Base-by-base conservation (phyloP, 2,113 vertebrate species). In the Xenotilapia caudafasciata region DNA sequence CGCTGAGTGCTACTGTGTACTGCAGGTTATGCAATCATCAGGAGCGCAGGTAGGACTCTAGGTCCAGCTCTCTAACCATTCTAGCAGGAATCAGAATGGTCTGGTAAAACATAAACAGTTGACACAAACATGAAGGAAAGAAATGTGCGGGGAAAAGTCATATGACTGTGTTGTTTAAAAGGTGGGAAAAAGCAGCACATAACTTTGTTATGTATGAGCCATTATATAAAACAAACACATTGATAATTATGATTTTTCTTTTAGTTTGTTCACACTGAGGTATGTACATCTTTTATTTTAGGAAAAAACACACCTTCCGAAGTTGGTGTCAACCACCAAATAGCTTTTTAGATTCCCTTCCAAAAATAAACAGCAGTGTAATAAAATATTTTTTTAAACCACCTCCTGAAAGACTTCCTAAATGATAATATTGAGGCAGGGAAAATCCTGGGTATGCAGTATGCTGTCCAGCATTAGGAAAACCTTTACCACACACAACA, bases 1-100 rank as follows among this genome's bases (percentile, higher is more conserved):
- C 3, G 54, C 21, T 26, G 12, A 4, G 2, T 84, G 55, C 54
- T 56, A 7, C 35, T 49, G 60, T 47, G 0, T 83, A 14, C 75
- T 40, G 2, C 19, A 82, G 62, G 56, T 90, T 92, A 88, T 73
- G 12, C 65, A 90, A 84, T 2, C 60, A 35, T 12, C 83, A 68
- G 55, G 19, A 82, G 11, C 3, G 62, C 33, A n/a, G 3, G 3
- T 15, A 26, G 17, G 2, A 15, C 45, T 19, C 47, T 21, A 0
- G 62, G 6, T 65, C 21, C 13, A 73, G 68, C 68, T 17, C 13
- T 1, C 38, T 45, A 73, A 73, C 1, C 68, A 73, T 42, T 73
- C 68, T 23, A 42, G 21, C 38, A 45, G 5, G 13, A 73, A 73
- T 26, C 21, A 42, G 68, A 45, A 73, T 45, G 38, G 35, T 23